These are phyloP conservation scores for Phyllostomus hastatus DNA, from an alignment of 2,113 vertebrate genomes.

Conservation along the genomic window DNA sequence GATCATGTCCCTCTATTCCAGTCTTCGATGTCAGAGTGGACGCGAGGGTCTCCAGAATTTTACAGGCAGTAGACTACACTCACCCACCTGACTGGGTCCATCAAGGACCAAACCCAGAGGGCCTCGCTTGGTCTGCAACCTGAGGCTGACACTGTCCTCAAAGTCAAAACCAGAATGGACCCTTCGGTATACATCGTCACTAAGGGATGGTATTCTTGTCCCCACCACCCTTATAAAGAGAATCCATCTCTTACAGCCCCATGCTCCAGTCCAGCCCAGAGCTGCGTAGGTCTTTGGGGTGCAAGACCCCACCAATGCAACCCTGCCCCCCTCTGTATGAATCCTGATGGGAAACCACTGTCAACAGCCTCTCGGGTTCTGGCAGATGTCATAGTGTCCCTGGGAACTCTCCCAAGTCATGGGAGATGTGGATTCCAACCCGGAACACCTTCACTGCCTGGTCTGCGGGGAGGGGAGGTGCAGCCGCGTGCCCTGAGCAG, in stretches of 20 bases:
- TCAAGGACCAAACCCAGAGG: rapidly evolving
- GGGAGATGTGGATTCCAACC: not conserved
- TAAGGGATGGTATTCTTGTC: not conserved
- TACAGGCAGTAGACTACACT: not conserved
- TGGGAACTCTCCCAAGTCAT: not conserved
- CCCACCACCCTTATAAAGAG: not conserved
- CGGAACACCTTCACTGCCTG: not conserved
- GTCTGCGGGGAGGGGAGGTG: not conserved
- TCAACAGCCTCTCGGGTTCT: not conserved
- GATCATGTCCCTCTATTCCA: not conserved
- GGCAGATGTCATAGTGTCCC: not conserved
- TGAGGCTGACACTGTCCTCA: not conserved
- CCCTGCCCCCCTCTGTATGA: not conserved
- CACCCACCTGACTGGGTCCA: not conserved
- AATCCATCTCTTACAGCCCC: not conserved
- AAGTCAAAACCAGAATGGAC: not conserved
- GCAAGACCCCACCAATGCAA: not conserved
- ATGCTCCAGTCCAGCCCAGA: not conserved
- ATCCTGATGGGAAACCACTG: not conserved
- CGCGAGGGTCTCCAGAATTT: not conserved
- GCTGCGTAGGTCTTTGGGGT: not conserved
- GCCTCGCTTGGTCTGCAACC: not conserved
- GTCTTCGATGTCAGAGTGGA: not conserved
- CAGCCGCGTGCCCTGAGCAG: not conserved
- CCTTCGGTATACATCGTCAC: not conserved